Evolutionary conservation across 1,140 invertebrate genomes (phyloP).

Genomic region (Drosophila bocki): DNA sequence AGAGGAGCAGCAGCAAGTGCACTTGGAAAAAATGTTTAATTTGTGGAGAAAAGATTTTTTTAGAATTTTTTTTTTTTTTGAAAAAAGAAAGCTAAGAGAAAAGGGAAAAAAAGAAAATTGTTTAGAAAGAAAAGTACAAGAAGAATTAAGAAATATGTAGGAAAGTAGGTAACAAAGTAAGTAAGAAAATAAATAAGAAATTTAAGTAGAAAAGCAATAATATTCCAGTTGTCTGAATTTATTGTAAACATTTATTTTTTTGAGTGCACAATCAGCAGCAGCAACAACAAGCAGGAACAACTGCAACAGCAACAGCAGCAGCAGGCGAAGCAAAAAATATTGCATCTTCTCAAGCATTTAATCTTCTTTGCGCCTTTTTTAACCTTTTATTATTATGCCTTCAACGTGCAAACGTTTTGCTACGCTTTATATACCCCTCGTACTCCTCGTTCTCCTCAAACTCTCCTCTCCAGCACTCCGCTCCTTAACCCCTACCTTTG

Average conservation of each 20-base stretch:
- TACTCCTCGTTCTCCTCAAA: not conserved
- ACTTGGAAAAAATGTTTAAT: not conserved
- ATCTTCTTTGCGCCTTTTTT: conserved; percentile 84
- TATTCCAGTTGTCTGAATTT: not conserved
- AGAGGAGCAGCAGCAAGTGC: conserved; percentile 24
- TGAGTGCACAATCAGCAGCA: conserved; percentile 26
- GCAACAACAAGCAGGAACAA: conserved; percentile 28
- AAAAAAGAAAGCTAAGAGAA: not conserved
- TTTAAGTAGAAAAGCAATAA: not conserved
- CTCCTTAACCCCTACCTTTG: conserved; percentile 7
- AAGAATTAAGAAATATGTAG: not conserved
- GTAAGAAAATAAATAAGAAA: not conserved
- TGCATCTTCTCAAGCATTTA: conserved; percentile 84
- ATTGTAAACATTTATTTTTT: not conserved
- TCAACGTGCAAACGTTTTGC: conserved; percentile 84
- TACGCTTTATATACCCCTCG: conserved; percentile 71
- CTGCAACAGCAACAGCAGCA: conserved; percentile 36
- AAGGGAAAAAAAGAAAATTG: no score
- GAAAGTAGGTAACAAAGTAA: not conserved
- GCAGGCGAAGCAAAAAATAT: conserved; percentile 76
- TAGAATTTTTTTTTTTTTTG: no score
- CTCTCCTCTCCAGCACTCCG: not conserved
- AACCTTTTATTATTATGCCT: conserved; percentile 84
- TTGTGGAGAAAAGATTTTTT: not conserved
- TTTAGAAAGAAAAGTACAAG: not conserved